Evolutionary conservation across 1,140 invertebrate species (phyloP).

Genomic region (Drosophila orena): DNA sequence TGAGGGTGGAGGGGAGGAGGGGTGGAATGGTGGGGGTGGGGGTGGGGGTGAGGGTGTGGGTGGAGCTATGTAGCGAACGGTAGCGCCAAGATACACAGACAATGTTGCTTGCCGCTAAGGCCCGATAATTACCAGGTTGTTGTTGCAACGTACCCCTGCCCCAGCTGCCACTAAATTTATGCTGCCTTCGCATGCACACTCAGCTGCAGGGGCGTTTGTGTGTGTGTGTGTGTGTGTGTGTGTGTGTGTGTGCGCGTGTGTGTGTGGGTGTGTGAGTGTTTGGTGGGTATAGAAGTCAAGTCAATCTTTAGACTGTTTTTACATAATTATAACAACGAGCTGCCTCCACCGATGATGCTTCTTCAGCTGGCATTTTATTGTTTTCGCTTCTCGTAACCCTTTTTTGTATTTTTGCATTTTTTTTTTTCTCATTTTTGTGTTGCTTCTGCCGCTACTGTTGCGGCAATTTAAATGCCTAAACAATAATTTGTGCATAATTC

Average conservation of each 20-base stretch:
- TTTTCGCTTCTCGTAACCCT: conserved; percentile 57
- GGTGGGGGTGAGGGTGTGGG: not conserved
- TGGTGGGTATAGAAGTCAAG: conserved; percentile 67
- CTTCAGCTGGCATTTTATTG: conserved; percentile 69
- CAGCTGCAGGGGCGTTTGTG: conserved; percentile 14
- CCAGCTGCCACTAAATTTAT: conserved; percentile 59
- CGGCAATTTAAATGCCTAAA: conserved; percentile 78
- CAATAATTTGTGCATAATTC: conserved; percentile 81
- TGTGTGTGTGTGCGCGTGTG: conserved; percentile 8
- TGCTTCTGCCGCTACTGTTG: conserved; percentile 27
- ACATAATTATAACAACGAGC: conserved; percentile 81
- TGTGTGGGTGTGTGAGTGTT: conserved; percentile 8
- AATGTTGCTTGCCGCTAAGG: conserved; percentile 77
- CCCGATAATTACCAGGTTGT: conserved; percentile 78
- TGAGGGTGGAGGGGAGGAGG: conserved; percentile 20
- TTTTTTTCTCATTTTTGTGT: not conserved
- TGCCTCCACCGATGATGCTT: conserved; percentile 47
- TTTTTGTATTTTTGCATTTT: conserved; percentile 5
- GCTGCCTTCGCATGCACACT: conserved; percentile 70
- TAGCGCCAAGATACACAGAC: conserved; percentile 66
- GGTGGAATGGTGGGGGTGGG: not conserved
- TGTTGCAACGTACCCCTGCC: conserved; percentile 31
- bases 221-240: no score
- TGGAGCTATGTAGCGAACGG: conserved; percentile 10
- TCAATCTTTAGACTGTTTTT: conserved; percentile 81